Evolutionary conservation across 2,797 vertebrate genomes (phyloP).

Genomic region (Aythya fuligula): DNA sequence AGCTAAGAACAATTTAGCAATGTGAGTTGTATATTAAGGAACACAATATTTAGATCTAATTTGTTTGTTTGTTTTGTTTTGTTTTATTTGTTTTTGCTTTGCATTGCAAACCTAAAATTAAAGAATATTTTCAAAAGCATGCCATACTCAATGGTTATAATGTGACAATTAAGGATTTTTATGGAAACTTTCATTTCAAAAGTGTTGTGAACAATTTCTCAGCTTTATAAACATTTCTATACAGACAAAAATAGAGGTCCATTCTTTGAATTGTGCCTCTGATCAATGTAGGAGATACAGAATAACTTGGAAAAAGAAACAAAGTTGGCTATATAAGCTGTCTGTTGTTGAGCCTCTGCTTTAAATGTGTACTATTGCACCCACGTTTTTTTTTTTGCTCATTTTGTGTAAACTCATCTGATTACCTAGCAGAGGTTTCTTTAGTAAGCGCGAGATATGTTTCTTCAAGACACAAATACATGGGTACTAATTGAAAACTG

Average conservation of each 20-base stretch:
- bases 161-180: background rate
- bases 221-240: background rate
- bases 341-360: background rate
- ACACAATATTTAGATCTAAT: background rate
- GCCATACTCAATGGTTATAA: background rate
- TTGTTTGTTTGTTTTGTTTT: too few relatives aligned
- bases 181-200: background rate
- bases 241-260: background rate
- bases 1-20: background rate
- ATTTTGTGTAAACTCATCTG: background rate
- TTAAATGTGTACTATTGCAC: background rate
- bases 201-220: background rate
- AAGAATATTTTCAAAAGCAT: background rate
- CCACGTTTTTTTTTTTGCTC: rapidly evolving
- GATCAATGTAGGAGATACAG: background rate
- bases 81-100: background rate
- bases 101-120: background rate
- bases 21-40: background rate
- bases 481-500: background rate
- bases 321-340: background rate
- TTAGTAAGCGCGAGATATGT: background rate
- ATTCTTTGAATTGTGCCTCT: background rate
- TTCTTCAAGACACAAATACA: background rate
- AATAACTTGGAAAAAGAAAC: background rate
- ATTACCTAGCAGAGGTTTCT: background rate